phyloP scores from a whole-genome alignment of 2,113 vertebrate species.

The Anolis carolinensis region DNA sequence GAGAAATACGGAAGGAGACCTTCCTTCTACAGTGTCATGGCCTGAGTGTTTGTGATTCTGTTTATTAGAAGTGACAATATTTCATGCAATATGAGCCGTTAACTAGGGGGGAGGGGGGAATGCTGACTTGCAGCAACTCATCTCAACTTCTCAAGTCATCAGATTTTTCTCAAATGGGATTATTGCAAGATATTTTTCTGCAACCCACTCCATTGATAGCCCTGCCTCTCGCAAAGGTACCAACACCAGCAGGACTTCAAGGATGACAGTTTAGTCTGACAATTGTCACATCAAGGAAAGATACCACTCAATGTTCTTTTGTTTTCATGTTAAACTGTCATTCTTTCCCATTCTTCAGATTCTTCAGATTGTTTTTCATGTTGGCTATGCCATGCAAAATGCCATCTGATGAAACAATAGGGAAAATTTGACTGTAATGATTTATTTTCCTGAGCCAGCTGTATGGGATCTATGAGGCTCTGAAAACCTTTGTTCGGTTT shows the following conservation, averaged over 20 bases:
- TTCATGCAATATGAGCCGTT: slow-evolving; percentile 11
- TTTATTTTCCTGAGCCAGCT: not conserved
- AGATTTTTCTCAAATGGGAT: slow-evolving; percentile 15
- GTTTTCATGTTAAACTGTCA: slow-evolving; percentile 4
- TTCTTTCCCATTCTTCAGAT: slow-evolving; percentile 23
- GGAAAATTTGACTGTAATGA: slow-evolving; percentile 18
- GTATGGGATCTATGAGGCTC: not conserved
- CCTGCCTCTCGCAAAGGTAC: slow-evolving; percentile 6
- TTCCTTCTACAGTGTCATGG: slow-evolving; percentile 16
- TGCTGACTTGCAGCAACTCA: not conserved
- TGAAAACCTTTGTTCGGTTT: slow-evolving; percentile 1
- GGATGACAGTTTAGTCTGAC: not conserved
- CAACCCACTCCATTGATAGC: not conserved
- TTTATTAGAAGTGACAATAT: not conserved
- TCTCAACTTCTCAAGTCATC: slow-evolving; percentile 1
- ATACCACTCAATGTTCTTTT: not conserved
- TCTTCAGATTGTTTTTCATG: not conserved
- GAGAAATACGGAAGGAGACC: not conserved
- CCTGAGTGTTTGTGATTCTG: not conserved
- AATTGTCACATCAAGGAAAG: slow-evolving; percentile 12
- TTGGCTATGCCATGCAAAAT: slow-evolving; percentile 36
- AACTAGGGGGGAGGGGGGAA: slow-evolving; percentile 5
- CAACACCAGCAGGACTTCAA: slow-evolving; percentile 35
- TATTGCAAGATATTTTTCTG: slow-evolving; percentile 5
- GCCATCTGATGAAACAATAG: slow-evolving; percentile 39